Percentiles rank a stretch among this genome's conserved stretches.
phyloP scores from a whole-genome alignment of 2,113 vertebrate species.

The Thermophis baileyi region DNA sequence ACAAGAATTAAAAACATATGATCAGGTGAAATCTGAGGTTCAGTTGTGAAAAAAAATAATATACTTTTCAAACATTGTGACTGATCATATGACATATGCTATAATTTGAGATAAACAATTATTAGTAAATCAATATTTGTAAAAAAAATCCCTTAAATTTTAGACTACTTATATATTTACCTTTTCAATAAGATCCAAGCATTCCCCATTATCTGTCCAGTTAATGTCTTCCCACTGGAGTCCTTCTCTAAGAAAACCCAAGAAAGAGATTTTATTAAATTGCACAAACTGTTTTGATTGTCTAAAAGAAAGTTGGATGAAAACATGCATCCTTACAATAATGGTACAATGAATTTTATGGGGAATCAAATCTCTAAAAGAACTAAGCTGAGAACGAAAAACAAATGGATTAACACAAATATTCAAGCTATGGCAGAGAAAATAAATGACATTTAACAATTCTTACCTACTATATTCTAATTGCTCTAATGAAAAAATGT shows the following conservation, averaged over 20 bases:
- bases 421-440: background rate
- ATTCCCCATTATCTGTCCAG: constrained; percentile 98
- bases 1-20: background rate
- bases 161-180: constrained; percentile 57
- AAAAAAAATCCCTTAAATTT: background rate
- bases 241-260: constrained; percentile 80
- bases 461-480: constrained; percentile 94
- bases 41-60: background rate
- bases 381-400: background rate
- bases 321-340: background rate
- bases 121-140: background rate
- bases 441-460: background rate
- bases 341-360: background rate
- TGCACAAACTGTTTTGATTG: background rate
- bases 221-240: constrained; percentile 91
- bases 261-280: background rate
- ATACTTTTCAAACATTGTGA: background rate
- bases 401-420: accelerated
- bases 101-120: background rate
- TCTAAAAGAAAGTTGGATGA: background rate
- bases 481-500: constrained; percentile 98
- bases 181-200: constrained; percentile 97
- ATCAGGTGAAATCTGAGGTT: background rate
- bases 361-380: background rate
- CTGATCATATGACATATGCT: background rate